Evolutionary conservation across 2,113 vertebrate genomes (phyloP).

Genomic region (Apus apus): DNA sequence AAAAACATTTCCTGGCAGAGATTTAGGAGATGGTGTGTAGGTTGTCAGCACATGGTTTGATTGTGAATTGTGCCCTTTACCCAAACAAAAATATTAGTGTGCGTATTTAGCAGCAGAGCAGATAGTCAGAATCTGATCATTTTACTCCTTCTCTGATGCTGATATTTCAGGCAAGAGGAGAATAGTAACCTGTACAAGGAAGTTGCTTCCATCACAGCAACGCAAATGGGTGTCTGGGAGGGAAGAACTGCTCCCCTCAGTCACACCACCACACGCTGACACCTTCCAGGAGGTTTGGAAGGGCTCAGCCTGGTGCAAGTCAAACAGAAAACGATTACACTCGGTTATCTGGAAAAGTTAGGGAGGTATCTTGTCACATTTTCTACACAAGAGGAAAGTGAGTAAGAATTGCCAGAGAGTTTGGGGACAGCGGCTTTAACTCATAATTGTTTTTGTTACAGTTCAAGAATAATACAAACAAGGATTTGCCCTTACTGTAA

Average conservation of each 20-base stretch:
- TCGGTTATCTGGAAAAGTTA: neutral
- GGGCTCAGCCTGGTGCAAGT: neutral
- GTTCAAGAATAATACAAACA: neutral
- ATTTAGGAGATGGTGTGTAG: conserved; percentile 30
- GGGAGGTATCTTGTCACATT: neutral
- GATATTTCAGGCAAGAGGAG: neutral
- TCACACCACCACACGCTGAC: neutral
- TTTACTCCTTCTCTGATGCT: conserved; percentile 27
- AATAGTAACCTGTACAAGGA: conserved; percentile 23
- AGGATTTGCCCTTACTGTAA: neutral
- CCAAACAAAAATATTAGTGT: conserved; percentile 32
- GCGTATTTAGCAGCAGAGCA: conserved; percentile 29
- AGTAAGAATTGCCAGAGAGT: neutral
- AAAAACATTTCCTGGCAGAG: conserved; percentile 43
- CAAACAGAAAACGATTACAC: neutral
- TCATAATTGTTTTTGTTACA: neutral
- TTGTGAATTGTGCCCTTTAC: conserved; percentile 57
- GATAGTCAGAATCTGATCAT: neutral
- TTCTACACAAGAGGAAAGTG: neutral
- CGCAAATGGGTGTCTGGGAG: neutral
- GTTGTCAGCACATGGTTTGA: conserved; percentile 61
- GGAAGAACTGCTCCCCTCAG: neutral
- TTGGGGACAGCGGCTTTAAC: neutral
- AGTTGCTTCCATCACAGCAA: conserved; percentile 45
- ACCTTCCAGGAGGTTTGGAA: neutral